Evolutionary conservation across 2,888 invertebrate genomes (phyloP).

Genomic region (Athetis lepigone): DNA sequence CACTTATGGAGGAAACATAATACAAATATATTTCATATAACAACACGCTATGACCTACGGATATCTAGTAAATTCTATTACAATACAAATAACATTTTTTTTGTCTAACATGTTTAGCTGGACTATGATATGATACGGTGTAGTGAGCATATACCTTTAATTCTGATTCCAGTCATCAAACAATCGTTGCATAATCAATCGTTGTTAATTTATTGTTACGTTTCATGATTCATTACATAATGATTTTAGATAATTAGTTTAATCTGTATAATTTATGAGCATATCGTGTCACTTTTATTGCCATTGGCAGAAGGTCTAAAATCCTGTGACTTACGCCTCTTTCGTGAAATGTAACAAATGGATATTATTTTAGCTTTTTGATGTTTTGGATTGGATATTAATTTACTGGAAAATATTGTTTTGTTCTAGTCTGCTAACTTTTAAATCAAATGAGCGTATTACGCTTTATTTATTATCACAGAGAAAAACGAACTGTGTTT

Average conservation of each 20-base stretch:
- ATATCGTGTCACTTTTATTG: background rate
- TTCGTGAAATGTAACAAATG: background rate
- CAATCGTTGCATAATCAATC: conserved; percentile 28
- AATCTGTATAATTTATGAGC: background rate
- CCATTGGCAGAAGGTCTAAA: too few relatives aligned
- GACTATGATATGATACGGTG: too few relatives aligned
- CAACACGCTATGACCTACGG: too few relatives aligned
- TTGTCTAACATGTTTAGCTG: too few relatives aligned
- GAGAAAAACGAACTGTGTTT: too few relatives aligned
- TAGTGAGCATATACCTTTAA: too few relatives aligned
- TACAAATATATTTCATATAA: too few relatives aligned
- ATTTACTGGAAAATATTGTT: conserved; percentile 9
- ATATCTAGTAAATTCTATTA: too few relatives aligned
- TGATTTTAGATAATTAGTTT: conserved; percentile 30
- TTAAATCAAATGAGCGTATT: background rate
- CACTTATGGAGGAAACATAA: too few relatives aligned
- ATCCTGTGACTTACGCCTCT: too few relatives aligned
- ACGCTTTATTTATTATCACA: background rate
- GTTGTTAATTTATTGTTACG: conserved; percentile 17
- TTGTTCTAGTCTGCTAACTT: background rate
- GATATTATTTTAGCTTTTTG: conserved; percentile 11
- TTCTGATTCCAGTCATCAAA: conserved; percentile 41
- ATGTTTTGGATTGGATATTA: conserved; percentile 22
- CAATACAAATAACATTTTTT: too few relatives aligned
- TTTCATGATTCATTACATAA: conserved; percentile 36